Evolutionary conservation across 1,140 invertebrate genomes (phyloP), one percentile per base, ranked within the genome.

Genomic region (Aphaenogaster floridana): DNA sequence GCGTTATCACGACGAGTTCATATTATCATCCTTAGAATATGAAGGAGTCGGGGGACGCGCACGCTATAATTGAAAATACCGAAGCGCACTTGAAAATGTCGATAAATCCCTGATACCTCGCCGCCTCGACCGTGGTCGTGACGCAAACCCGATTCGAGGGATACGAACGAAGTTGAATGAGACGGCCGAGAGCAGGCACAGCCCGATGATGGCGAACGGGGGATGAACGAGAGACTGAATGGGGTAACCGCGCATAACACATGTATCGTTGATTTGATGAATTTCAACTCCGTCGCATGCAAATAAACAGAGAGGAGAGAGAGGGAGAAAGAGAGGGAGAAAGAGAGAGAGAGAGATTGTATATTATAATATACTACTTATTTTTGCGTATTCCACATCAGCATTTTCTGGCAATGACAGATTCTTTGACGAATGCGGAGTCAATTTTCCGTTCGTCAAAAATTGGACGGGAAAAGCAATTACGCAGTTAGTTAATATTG

Each of bases 251-350:
- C 54, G 57, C 34, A 81, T 87, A 88, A 92, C 89, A 88, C 72
- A 84, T 91, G 90, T 92, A 90, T 86, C 72, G 86, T 81, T 92
- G 91, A 92, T 92, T 92, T 80, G 88, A 91, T 48, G 48, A 64
- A 61, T 36, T 48, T 71, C 39, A 59, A 71, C 39, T 61, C 28
- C 11, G 15, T 42, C 42, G 48, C 71, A 8, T 6, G 39, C 52
- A 63, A 21, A 84, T 84, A 84, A 84, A 84, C 21, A 83, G 17
- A 59, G 17, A 11, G 15, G 54, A 76, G n/a, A 68, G 8, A 42
- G 11, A 42, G 11, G 21, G 4, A 57, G 9, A 39, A 2, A 21
- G 4, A 57, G n/a, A 21, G 28, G 11, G 36, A 48, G 9, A 8
- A 11, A 64, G 8, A 39, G 28, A 54, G n/a, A 69, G 3, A 57